Conservation (phyloP, 2,113 vertebrate species). For the Haemorhous mexicanus region DNA sequence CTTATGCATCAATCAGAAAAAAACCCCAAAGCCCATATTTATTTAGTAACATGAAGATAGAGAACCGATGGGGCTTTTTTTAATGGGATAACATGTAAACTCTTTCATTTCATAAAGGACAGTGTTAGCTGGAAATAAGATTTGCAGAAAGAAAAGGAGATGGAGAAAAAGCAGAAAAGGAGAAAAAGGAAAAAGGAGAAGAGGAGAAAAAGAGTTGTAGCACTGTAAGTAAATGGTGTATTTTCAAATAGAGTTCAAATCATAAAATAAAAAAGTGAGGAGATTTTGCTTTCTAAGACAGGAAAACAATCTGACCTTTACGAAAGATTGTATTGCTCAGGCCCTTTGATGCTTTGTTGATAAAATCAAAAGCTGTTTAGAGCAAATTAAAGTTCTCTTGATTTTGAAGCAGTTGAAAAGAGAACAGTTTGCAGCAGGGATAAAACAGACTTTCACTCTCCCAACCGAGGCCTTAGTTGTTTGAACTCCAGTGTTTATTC, state of each 20-base stretch:
- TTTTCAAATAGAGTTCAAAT: background rate
- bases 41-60: constrained; percentile 2
- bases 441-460: background rate
- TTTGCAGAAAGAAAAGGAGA: background rate
- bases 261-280: background rate
- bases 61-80: background rate
- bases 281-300: background rate
- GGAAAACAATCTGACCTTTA: constrained; percentile 1
- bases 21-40: background rate
- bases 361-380: constrained; percentile 27
- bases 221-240: background rate
- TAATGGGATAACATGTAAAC: background rate
- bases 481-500: background rate
- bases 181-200: too few relatives aligned
- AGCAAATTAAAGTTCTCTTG: background rate
- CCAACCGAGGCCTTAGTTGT: background rate
- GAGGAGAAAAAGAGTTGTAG: background rate
- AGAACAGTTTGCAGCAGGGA: background rate
- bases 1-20: constrained; percentile 16
- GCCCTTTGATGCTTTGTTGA: background rate
- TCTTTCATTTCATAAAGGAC: background rate
- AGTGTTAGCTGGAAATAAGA: background rate
- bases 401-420: background rate
- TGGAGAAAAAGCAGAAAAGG: too few relatives aligned
- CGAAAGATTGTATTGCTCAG: background rate